Base-by-base conservation (phyloP, 2,888 invertebrate genomes). In the Stenchaetothrips biformis region DNA sequence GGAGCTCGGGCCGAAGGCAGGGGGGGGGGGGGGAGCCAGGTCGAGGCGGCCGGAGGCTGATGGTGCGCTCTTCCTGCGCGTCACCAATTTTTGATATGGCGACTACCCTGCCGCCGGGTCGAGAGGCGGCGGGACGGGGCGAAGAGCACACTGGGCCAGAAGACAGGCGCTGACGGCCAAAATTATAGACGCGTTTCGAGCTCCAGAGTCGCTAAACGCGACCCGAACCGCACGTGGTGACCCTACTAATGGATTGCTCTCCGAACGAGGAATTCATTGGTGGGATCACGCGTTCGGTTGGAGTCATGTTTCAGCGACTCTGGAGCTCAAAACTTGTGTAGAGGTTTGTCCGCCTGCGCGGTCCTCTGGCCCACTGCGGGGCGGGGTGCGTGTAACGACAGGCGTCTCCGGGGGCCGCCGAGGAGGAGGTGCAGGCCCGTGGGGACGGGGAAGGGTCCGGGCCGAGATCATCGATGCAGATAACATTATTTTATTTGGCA, bases 401-500 rank as follows among this genome's bases (percentile, higher is more conserved):
- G 67, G 67, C 67, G 67, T 25, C 67, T 74, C 21, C 67, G 8
- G 67, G 25, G 67, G 67, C 25, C 1, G 67, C 67, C 25, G 67
- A 74, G 67, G 21, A 21, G 4, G 67, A 37, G 67, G 67, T 11
- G 67, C 67, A 8, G 53, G 6, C 53, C 13, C 13, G 67, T 8
- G 67, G 67, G 25, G 25, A 11, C 37, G 16, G 25, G 67, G 67
- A 21, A 0, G 67, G 25, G 67, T 8, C 21, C 67, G 21, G 67
- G 21, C 21, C 25, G 59, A 59, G 59, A 59, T 59, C 59, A 59
- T 59, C 59, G 59, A 59, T 59, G 59, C 59, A 21, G 25, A 74
- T 74, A 74, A 21, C 67, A 74, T 74, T 74, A 74, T 74, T 74
- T 74, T 74, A 74, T 25, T 74, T 21, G 25, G 67, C 67, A 18